These are phyloP conservation scores for Cactoblastis cactorum DNA, from an alignment of 2,888 invertebrate species.

Conservation along the genomic window DNA sequence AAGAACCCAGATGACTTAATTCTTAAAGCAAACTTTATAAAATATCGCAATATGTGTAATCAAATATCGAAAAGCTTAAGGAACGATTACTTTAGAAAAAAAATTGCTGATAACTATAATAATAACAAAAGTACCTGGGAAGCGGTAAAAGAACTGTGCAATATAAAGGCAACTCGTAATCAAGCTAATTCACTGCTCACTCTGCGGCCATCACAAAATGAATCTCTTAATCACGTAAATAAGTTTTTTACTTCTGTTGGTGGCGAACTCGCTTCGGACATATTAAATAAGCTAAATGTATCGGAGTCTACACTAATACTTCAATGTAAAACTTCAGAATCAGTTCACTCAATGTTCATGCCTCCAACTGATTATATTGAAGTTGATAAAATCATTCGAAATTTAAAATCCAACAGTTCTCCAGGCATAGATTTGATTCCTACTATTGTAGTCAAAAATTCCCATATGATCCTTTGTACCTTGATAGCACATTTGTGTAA, in stretches of 20 bases:
- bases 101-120: conserved; percentile 2
- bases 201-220: not conserved
- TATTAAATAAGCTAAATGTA: conserved; percentile 1
- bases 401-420: not conserved
- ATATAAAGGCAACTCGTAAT: conserved; percentile 1
- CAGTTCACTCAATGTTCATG: not conserved
- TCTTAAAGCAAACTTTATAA: not conserved
- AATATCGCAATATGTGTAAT: not conserved
- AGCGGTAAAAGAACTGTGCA: conserved; percentile 9
- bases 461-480: not conserved
- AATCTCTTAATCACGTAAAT: conserved; percentile 5
- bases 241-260: conserved; percentile 9
- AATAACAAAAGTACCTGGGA: conserved; percentile 15
- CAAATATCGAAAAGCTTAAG: not conserved
- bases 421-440: not conserved
- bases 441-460: not conserved
- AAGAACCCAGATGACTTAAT: not conserved
- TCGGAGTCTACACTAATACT: too few species aligned
- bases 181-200: not conserved
- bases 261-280: conserved; percentile 1
- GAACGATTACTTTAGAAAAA: not conserved
- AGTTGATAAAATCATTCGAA: conserved; percentile 1
- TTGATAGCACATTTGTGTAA: too few species aligned
- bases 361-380: not conserved
- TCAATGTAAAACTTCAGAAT: not conserved